Evolutionary conservation across 1,140 invertebrate species (phyloP), one percentile per base, ranked within the genome.

Genomic region (Andrena cerasifolii): DNA sequence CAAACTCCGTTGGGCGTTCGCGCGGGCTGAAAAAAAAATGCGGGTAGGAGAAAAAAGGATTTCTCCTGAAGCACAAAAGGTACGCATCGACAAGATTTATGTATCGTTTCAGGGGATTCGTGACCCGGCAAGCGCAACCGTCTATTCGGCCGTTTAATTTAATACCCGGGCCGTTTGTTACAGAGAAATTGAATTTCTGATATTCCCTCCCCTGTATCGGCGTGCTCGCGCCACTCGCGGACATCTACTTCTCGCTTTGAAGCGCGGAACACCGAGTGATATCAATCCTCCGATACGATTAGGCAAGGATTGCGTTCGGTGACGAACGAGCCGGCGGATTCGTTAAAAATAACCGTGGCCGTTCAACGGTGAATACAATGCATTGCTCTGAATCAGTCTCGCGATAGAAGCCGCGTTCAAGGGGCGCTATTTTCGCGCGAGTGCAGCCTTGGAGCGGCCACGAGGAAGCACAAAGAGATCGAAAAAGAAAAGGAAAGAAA

Each of bases 31-130:
- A 16, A 14, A 18, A n/a, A n/a, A n/a, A n/a, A n/a, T n/a, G n/a
- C n/a, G n/a, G n/a, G n/a, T n/a, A n/a, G n/a, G n/a, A n/a, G n/a
- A n/a, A n/a, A n/a, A 45, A 58, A 66, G 40, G n/a, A 75, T 21
- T 53, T 53, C 36, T 16, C 7, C 14, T 5, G 24, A 21, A 40
- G 36, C n/a, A 56, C 36, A 66, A 66, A 66, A 24, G 49, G 5
- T 56, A 43, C 58, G 33, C 36, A 65, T 65, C 58, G 71, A 40
- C 49, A 66, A 75, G 65, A 75, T 75, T 56, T 63, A 66, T 36
- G 49, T 62, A 66, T 47, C 56, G 28, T 16, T 33, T 2, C 21
- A 4, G 14, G 12, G 47, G 28, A 21, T 40, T 59, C n/a, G n/a
- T 2, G 31, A 10, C 36, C 40, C 36, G 26, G 8, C 7, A 21